phyloP scores from a whole-genome alignment of 2,888 invertebrate genomes.

The Synanthedon andrenaeformis region DNA sequence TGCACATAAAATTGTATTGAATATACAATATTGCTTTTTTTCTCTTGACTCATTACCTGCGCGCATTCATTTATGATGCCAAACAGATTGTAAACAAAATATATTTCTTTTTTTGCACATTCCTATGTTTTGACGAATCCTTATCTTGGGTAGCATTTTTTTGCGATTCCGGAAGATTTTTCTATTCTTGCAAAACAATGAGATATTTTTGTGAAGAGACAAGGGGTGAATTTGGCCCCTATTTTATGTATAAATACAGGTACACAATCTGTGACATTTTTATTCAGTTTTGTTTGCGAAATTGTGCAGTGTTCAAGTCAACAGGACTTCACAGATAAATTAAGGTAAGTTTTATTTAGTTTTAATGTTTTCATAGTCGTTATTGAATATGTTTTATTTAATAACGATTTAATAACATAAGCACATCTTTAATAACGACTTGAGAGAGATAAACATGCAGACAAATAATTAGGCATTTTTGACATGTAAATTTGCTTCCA shows the following conservation, averaged over 20 bases:
- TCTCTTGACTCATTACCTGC: too few relatives aligned
- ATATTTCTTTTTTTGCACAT: conserved; percentile 15
- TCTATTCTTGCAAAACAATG: conserved; percentile 45
- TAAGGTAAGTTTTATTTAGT: conserved; percentile 1
- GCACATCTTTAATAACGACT: too few relatives aligned
- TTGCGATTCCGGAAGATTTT: conserved; percentile 1
- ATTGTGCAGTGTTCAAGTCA: conserved; percentile 1
- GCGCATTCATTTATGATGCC: too few relatives aligned
- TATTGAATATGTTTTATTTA: too few relatives aligned
- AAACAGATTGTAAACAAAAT: not conserved
- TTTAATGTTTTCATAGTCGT: not conserved
- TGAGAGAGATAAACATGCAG: too few relatives aligned
- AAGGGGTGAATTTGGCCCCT: conserved; percentile 15
- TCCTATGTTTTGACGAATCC: conserved; percentile 45
- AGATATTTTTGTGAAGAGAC: conserved; percentile 24
- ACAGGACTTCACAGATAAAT: not conserved
- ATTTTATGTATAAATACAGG: conserved; percentile 35
- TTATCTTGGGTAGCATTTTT: conserved; percentile 16
- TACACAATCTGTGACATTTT: conserved; percentile 8
- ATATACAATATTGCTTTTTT: too few relatives aligned
- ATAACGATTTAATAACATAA: too few relatives aligned
- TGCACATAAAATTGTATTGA: too few relatives aligned
- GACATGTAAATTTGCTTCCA: too few relatives aligned
- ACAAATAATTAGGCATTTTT: too few relatives aligned
- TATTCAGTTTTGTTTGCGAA: conserved; percentile 23